phyloP scores from a whole-genome alignment of 2,888 invertebrate species.

The Priocnemis perturbator region DNA sequence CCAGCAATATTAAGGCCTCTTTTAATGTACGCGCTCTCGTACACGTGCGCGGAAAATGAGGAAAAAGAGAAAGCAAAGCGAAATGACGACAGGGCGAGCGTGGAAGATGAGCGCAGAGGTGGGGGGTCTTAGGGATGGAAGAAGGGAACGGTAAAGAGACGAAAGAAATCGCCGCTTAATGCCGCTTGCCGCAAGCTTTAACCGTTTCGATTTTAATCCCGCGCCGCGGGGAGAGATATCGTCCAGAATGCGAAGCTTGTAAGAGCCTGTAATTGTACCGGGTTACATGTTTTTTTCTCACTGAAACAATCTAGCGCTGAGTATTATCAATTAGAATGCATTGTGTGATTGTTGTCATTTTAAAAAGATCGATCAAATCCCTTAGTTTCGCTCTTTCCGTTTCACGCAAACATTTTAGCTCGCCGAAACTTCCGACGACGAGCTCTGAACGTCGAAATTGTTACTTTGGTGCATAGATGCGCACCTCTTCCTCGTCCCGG shows the following conservation, averaged over 20 bases:
- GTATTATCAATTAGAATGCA: too few species aligned
- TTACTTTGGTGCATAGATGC: conserved; percentile 2
- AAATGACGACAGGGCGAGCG: neutral
- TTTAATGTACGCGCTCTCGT: conserved; percentile 14
- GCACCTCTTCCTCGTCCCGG: conserved; percentile 15
- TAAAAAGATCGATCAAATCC: too few species aligned
- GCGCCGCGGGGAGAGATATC: conserved; percentile 21
- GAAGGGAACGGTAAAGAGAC: conserved; percentile 28
- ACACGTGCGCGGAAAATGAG: conserved; percentile 27
- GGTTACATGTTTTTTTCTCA: too few species aligned
- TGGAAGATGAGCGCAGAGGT: neutral
- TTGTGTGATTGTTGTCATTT: too few species aligned
- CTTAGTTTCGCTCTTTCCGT: too few species aligned
- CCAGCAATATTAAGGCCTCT: conserved; percentile 35
- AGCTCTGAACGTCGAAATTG: conserved; percentile 30
- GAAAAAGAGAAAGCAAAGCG: conserved; percentile 12
- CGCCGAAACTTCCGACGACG: conserved; percentile 6
- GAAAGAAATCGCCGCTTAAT: conserved; percentile 34
- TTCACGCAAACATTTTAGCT: conserved; percentile 26
- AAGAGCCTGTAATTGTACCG: neutral
- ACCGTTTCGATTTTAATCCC: conserved; percentile 40
- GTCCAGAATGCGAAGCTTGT: neutral
- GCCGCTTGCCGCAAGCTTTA: conserved; percentile 24
- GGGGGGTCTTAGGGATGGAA: neutral
- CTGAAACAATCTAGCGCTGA: too few species aligned